phyloP scores from a whole-genome alignment of 2,797 vertebrate species.

The Sebastes variabilis region DNA sequence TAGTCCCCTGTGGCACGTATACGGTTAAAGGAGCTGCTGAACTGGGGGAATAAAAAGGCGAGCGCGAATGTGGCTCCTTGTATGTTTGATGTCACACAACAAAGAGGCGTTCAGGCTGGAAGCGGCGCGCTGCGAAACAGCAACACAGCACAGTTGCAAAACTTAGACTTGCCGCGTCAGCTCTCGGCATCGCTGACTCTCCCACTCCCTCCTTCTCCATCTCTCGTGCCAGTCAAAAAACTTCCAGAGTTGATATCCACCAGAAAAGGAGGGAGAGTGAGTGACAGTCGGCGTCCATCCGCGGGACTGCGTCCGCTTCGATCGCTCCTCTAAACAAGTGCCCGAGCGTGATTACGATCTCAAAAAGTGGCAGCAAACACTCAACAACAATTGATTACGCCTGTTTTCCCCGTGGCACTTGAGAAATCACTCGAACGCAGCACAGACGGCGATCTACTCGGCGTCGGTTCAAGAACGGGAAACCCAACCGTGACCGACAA shows the following conservation, averaged over 20 bases:
- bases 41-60: conserved; percentile 31
- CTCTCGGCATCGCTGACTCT: conserved; percentile 38
- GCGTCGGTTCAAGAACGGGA: background rate
- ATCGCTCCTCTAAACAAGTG: background rate
- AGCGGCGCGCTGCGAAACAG: conserved; percentile 38
- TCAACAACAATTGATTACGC: conserved; percentile 19
- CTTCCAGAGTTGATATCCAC: conserved; percentile 33
- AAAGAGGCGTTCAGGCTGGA: conserved; percentile 48
- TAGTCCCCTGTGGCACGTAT: conserved; percentile 22
- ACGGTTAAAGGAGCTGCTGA: conserved; percentile 41
- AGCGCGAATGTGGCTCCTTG: conserved; percentile 21
- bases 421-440: conserved; percentile 38
- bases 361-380: conserved; percentile 7
- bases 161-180: conserved; percentile 59
- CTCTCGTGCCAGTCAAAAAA: conserved; percentile 47
- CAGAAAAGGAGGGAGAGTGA: background rate
- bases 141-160: conserved; percentile 52
- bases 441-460: background rate
- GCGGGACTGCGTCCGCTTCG: background rate
- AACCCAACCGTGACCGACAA: conserved; percentile 17
- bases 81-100: conserved; percentile 68
- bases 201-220: background rate
- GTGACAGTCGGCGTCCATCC: conserved; percentile 22
- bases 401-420: conserved; percentile 1
- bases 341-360: conserved; percentile 24